Conservation (phyloP, 2,888 invertebrate species). For the Deroplatys truncata region DNA sequence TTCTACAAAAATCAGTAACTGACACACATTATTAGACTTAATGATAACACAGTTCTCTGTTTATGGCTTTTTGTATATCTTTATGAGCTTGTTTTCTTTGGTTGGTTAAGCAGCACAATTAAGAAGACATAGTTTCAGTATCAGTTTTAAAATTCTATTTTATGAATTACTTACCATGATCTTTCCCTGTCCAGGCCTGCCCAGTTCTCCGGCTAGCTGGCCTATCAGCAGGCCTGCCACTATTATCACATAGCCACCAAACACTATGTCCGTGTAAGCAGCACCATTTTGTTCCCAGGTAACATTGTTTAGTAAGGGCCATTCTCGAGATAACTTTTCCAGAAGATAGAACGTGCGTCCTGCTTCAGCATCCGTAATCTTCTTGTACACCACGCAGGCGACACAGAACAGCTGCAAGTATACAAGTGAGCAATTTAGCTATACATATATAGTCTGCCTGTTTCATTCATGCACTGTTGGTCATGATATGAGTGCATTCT, state of each 20-base stretch:
- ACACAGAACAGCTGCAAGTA: slow-evolving; percentile 59
- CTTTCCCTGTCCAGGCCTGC: not conserved
- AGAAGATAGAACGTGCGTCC: slow-evolving; percentile 62
- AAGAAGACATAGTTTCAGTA: too few species aligned
- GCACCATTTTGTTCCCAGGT: slow-evolving; percentile 69
- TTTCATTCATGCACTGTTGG: too few species aligned
- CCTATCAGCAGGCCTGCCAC: slow-evolving; percentile 64
- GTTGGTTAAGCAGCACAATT: too few species aligned
- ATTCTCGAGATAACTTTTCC: slow-evolving; percentile 68
- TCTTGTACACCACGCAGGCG: slow-evolving; percentile 63
- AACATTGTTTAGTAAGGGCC: slow-evolving; percentile 68
- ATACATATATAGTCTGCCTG: too few species aligned
- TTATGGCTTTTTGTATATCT: too few species aligned
- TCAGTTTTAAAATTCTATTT: not conserved
- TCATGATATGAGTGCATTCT: too few species aligned
- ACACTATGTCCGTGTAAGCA: slow-evolving; percentile 61
- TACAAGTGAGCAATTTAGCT: not conserved
- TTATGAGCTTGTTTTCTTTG: too few species aligned
- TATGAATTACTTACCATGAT: slow-evolving; percentile 4
- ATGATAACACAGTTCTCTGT: too few species aligned
- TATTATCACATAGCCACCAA: slow-evolving; percentile 67
- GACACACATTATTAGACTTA: too few species aligned
- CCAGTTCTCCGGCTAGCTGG: slow-evolving; percentile 59
- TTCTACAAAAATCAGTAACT: too few species aligned
- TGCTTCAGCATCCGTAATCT: slow-evolving; percentile 70